Evolutionary conservation across 2,113 vertebrate genomes (phyloP).

Genomic region (Eulacestoma nigropectus): DNA sequence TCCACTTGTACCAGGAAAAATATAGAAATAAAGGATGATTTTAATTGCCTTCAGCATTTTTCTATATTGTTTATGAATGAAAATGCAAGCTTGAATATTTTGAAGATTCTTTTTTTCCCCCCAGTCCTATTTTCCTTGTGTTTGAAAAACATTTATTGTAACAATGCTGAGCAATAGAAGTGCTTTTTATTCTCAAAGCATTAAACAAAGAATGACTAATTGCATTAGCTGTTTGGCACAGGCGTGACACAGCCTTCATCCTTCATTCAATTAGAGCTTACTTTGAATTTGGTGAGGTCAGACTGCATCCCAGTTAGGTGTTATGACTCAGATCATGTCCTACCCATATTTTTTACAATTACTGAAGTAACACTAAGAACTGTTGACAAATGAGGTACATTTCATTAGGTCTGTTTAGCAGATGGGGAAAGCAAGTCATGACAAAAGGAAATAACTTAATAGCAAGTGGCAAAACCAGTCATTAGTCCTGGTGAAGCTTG

Average conservation of each 20-base stretch:
- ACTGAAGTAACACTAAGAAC: not conserved
- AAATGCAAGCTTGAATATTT: not conserved
- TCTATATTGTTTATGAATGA: not conserved
- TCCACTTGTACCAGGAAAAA: not conserved
- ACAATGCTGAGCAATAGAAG: not conserved
- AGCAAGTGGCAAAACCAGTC: accelerated
- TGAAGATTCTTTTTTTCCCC: not conserved
- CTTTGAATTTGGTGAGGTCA: constrained; percentile 19
- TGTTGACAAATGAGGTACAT: constrained; percentile 1
- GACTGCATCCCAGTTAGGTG: not conserved
- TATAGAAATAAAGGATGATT: not conserved
- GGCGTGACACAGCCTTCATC: not conserved
- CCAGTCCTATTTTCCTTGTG: not conserved
- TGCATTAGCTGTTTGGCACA: not conserved
- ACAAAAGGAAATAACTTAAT: not conserved
- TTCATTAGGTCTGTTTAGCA: not conserved
- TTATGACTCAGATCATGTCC: not conserved
- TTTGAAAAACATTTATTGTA: not conserved
- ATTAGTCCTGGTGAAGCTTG: not conserved
- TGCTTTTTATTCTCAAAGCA: not conserved
- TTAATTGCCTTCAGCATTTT: not conserved
- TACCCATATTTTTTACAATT: not conserved
- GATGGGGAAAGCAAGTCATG: not conserved
- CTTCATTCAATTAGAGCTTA: constrained; percentile 1
- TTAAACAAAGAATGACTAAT: constrained; percentile 13